Evolutionary conservation across 2,797 vertebrate genomes (phyloP), one percentile per base, ranked within the genome.

Genomic region (Argentina silus): DNA sequence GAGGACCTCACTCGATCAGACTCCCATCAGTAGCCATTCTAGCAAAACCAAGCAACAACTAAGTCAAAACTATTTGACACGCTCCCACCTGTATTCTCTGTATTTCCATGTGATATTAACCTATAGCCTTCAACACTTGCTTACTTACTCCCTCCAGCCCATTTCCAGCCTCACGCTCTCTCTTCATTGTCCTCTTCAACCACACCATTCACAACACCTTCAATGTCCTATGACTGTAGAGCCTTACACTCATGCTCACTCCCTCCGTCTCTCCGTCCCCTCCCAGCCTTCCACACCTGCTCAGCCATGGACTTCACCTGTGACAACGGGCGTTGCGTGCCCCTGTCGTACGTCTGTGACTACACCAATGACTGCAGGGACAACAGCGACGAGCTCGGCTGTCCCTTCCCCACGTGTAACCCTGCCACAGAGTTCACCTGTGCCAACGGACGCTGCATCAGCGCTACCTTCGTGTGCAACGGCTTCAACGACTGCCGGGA

Each of bases 331-430:
- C 93, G 93, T 10, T 98, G 97, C 0, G 84, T 97, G 1, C 93
- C 85, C 0, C 88, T 97, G 14, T 73, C 80, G 72, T 96, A 95
- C 70, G 88, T 87, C 65, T 98, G 97, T 1, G 96, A 98, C 86
- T 95, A 96, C 91, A 95, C 93, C 23, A 86, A 98, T 0, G 96
- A 98, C 91, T 98, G 97, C 50, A 95, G 94, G 0, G 97, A 98
- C 88, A 95, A 95, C 90, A 98, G 96, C 0, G 97, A 98, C 0
- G 97, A 98, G 81, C 83, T 15, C 3, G 94, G 90, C 19, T 98
- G 97, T 83, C 86, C 94, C 65, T 98, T 96, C 85, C 94, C 91
- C 70, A 93, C 93, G 1, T 98, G 97, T 72, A 95, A 97, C 78
- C 86, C 93, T 1, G 78, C 86, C 62, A 93, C 92, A 0, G 96